These are phyloP conservation scores for Cephonodes hylas DNA, from an alignment of 2,888 invertebrate genomes.

Conservation along the genomic window DNA sequence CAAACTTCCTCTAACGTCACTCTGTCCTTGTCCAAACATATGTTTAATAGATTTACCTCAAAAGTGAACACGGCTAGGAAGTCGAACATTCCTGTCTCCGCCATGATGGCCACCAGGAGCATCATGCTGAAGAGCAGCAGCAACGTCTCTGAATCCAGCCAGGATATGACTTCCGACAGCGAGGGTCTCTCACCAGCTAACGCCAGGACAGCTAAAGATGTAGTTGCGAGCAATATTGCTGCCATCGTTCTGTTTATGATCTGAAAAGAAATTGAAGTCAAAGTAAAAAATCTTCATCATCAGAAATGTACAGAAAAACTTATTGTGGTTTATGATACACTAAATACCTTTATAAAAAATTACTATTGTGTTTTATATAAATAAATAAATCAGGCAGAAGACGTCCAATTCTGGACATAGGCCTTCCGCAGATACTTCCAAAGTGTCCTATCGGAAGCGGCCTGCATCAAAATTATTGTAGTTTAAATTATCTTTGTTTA, in stretches of 20 bases:
- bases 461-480: too few species aligned
- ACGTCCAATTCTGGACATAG: too few species aligned
- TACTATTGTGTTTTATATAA: too few species aligned
- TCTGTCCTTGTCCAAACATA: background rate
- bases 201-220: constrained; percentile 87
- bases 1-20: too few species aligned
- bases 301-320: background rate
- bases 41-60: constrained; percentile 74
- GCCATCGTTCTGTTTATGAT: constrained; percentile 91
- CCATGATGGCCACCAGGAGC: constrained; percentile 91
- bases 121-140: constrained; percentile 94
- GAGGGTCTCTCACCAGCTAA: constrained; percentile 88
- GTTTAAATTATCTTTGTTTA: too few species aligned
- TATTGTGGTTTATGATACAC: too few species aligned
- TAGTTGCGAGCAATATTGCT: constrained; percentile 88
- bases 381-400: too few species aligned
- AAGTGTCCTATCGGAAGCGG: too few species aligned
- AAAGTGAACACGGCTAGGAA: constrained; percentile 90
- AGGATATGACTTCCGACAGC: constrained; percentile 87
- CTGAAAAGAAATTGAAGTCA: constrained; percentile 62
- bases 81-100: constrained; percentile 94
- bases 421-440: too few species aligned
- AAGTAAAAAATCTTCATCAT: background rate
- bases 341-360: too few species aligned
- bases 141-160: constrained; percentile 92